phyloP scores from a whole-genome alignment of 2,113 vertebrate genomes.

The Cromileptes altivelis region DNA sequence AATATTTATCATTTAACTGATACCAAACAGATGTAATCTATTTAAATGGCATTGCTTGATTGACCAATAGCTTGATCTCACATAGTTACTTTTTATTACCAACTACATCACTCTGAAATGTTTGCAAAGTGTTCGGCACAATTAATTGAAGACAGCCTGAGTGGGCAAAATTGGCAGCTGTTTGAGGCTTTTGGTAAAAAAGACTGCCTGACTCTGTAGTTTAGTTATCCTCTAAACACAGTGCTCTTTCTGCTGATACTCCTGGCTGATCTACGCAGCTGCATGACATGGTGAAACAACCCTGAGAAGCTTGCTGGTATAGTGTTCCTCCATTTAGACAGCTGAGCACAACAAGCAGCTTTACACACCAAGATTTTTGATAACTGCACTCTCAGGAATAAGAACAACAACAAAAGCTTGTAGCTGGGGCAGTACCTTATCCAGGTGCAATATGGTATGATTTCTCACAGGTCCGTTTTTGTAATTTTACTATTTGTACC shows the following conservation, averaged over 20 bases:
- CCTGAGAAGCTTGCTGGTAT: neutral
- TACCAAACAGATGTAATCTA: too few relatives aligned
- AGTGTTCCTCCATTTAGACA: neutral
- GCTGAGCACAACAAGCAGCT: constrained; percentile 5
- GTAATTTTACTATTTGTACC: neutral
- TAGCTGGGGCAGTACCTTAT: neutral
- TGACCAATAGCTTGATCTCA: too few relatives aligned
- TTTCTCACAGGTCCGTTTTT: neutral
- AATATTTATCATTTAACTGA: too few relatives aligned
- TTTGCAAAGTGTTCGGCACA: neutral
- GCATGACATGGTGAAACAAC: constrained; percentile 5
- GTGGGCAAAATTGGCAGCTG: neutral
- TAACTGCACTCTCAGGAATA: neutral
- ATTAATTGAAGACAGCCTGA: neutral
- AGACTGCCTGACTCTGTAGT: constrained; percentile 1
- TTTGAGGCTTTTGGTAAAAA: constrained; percentile 8
- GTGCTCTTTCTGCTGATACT: neutral
- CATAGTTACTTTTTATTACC: too few relatives aligned
- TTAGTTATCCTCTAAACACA: constrained; percentile 35
- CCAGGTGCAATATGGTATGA: neutral
- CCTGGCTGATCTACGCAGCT: constrained; percentile 24
- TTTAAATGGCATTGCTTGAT: too few relatives aligned
- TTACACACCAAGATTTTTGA: neutral
- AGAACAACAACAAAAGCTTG: neutral
- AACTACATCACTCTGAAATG: neutral